phyloP scores from a whole-genome alignment of 2,888 invertebrate species.

The Stegophylla sp. region DNA sequence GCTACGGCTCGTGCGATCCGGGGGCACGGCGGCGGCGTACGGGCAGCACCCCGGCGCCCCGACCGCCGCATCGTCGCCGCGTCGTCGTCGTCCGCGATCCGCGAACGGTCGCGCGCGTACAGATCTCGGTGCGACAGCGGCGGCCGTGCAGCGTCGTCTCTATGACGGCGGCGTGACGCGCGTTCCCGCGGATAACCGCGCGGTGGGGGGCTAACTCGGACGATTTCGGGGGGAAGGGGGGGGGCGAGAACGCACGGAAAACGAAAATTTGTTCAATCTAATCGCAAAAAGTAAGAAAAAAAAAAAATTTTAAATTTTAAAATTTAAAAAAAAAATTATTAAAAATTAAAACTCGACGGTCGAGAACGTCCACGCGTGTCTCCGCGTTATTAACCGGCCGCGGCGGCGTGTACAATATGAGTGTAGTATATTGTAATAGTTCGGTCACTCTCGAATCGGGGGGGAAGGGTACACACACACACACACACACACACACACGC shows the following conservation, averaged over 20 bases:
- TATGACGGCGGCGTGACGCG: too few species aligned
- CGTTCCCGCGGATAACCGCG: background rate
- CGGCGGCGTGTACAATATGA: background rate
- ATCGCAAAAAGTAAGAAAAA: too few species aligned
- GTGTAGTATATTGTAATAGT: background rate
- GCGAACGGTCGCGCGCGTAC: background rate
- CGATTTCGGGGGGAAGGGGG: too few species aligned
- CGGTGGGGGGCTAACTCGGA: background rate
- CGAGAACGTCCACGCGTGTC: too few species aligned
- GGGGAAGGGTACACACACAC: background rate
- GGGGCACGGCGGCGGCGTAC: background rate
- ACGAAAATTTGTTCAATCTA: too few species aligned
- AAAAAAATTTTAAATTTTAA: too few species aligned
- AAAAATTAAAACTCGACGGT: too few species aligned
- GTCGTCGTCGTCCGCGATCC: constrained; percentile 23
- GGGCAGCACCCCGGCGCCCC: constrained; percentile 4
- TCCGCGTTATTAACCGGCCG: background rate
- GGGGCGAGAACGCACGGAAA: too few species aligned
- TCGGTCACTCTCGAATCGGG: background rate
- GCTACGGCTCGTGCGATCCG: background rate
- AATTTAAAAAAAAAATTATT: too few species aligned
- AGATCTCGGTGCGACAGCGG: background rate
- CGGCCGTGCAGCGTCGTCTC: background rate
- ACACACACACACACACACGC: too few species aligned
- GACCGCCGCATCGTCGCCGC: constrained; percentile 38